Evolutionary conservation across 2,888 invertebrate genomes (phyloP), one percentile per base, ranked within the genome.

Genomic region (Netelia virgata): DNA sequence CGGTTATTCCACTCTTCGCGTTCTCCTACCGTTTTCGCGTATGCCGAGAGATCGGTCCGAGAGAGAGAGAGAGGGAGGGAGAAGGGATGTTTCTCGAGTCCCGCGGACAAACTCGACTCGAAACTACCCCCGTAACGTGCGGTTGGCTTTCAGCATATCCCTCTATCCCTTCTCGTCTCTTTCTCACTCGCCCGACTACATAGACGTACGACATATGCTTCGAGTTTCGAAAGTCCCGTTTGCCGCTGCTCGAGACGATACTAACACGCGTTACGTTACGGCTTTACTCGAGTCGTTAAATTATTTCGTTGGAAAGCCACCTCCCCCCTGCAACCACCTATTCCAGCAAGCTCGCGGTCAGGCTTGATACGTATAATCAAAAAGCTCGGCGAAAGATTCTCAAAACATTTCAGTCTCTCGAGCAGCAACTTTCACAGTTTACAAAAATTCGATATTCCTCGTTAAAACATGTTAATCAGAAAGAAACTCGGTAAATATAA

Each of bases 151-250:
- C 74, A 53, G 47, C 57, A 14, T 70, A 70, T 53, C 70, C 28
- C 41, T 47, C 14, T 36, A 63, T 69, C n/a, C 74, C 23, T 11
- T 77, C 76, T 64, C 63, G 16, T 28, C 76, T 77, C 77, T 63
- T 69, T 66, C 69, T 16, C 76, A 53, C 57, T 70, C 77, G 28
- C 66, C 11, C 66, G 63, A 23, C 68, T 78, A 36, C 36, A 20
- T 43, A 43, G 18, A 57, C 28, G 74, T 66, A 66, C 76, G 59
- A 81, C 76, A 63, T 81, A 81, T 69, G 77, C 55, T 74, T 69
- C 50, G 77, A 84, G 84, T 81, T 84, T 69, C 50, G 20, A 81
- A 81, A 84, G 77, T 84, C 77, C 57, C 81, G 81, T 74, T 81
- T 69, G 68, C 73, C 18, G 11, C 59, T 41, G 8, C 61, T 28